Percentiles rank a stretch among this genome's conserved stretches.
phyloP scores from a whole-genome alignment of 1,140 invertebrate genomes.

The Apis laboriosa region DNA sequence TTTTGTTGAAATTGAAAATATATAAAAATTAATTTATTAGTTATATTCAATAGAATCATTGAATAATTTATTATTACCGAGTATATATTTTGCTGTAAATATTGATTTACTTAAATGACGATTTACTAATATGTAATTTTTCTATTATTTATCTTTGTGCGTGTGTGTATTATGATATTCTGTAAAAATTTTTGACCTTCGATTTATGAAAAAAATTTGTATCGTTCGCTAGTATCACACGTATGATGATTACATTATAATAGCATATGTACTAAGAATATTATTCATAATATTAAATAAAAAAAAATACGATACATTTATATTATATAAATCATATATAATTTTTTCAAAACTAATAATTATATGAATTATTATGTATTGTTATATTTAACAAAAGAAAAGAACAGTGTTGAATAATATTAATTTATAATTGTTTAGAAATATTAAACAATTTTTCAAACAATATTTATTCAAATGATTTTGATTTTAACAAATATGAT shows the following conservation, averaged over 20 bases:
- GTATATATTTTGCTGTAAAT: slow-evolving; percentile 44
- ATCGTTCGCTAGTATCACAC: slow-evolving; percentile 56
- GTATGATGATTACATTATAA: slow-evolving; percentile 54
- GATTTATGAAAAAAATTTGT: slow-evolving; percentile 22
- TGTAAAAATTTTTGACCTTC: slow-evolving; percentile 49
- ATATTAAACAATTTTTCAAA: slow-evolving; percentile 22
- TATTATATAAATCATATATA: slow-evolving; percentile 32
- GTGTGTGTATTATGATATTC: slow-evolving; percentile 47
- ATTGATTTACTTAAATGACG: slow-evolving; percentile 10
- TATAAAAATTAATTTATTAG: slow-evolving; percentile 45
- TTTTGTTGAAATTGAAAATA: slow-evolving; percentile 21
- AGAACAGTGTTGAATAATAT: slow-evolving; percentile 4
- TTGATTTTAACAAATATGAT: neutral
- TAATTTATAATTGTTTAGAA: neutral
- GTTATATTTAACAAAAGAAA: slow-evolving; percentile 4
- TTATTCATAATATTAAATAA: slow-evolving; percentile 47
- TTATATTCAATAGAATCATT: slow-evolving; percentile 11
- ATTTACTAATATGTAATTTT: slow-evolving; percentile 39
- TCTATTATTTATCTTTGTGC: slow-evolving; percentile 45
- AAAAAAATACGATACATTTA: slow-evolving; percentile 33
- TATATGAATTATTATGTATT: slow-evolving; percentile 31
- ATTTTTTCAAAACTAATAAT: slow-evolving; percentile 30
- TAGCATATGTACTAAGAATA: slow-evolving; percentile 55
- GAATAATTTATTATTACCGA: slow-evolving; percentile 18
- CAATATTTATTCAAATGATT: slow-evolving; percentile 3